Conservation (phyloP, 1,140 invertebrate species). For the Cotesia typhae region DNA sequence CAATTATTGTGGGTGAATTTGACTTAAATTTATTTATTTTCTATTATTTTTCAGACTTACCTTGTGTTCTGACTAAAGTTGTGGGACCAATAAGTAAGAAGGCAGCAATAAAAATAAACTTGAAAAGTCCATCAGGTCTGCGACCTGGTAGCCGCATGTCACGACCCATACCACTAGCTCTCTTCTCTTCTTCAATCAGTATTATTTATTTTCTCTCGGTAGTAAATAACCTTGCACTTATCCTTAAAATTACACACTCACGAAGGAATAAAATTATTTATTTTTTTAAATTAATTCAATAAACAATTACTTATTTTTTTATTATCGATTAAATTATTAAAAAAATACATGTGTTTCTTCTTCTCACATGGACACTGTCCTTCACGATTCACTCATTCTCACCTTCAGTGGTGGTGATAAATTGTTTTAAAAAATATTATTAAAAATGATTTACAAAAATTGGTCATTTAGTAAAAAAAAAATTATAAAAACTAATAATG, state of each 20-base stretch:
- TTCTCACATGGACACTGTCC: slow-evolving; percentile 21
- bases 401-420: neutral
- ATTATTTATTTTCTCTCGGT: neutral
- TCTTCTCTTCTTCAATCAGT: slow-evolving; percentile 20
- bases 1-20: neutral
- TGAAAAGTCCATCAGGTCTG: slow-evolving; percentile 24
- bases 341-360: slow-evolving; percentile 2
- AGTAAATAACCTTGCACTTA: slow-evolving; percentile 12
- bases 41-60: slow-evolving; percentile 24
- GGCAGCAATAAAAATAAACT: slow-evolving; percentile 34
- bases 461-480: slow-evolving; percentile 9
- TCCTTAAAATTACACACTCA: slow-evolving; percentile 30
- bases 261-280: neutral
- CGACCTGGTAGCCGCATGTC: slow-evolving; percentile 41
- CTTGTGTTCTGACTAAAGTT: slow-evolving; percentile 29
- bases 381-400: slow-evolving; percentile 1
- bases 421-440: neutral
- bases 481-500: slow-evolving; percentile 1
- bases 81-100: slow-evolving; percentile 35
- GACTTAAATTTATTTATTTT: neutral
- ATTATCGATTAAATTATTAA: neutral
- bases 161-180: slow-evolving; percentile 40
- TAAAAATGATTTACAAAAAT: slow-evolving; percentile 1
- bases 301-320: slow-evolving; percentile 8
- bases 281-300: neutral